phyloP scores from a whole-genome alignment of 37 sponge, comb jelly and placozoan genomes.

The Aplysina aerophoba region DNA sequence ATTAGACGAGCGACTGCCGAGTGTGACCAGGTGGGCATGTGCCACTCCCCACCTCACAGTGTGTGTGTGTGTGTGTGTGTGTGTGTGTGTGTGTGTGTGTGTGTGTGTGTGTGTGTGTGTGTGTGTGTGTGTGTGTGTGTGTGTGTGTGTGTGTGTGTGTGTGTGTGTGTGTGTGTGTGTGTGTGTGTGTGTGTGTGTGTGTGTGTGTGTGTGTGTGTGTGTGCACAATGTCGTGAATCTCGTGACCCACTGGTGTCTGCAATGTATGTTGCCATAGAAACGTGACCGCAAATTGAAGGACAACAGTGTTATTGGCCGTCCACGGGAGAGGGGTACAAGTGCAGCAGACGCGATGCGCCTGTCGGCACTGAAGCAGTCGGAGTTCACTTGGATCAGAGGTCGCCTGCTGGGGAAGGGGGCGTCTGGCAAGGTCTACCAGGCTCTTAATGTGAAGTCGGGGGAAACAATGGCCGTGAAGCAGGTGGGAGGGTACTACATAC shows the following conservation, averaged over 20 bases:
- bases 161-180: constrained; percentile 21
- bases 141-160: constrained; percentile 1
- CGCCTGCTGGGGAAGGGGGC: constrained; percentile 78
- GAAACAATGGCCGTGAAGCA: constrained; percentile 85
- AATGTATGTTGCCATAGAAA: constrained; percentile 19
- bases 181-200: constrained; percentile 27
- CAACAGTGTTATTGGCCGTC: neutral
- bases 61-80: constrained; percentile 41
- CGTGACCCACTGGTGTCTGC: neutral
- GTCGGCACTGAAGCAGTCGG: constrained; percentile 41
- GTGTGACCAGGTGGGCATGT: too few relatives aligned
- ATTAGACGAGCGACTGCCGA: too few relatives aligned
- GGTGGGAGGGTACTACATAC: constrained; percentile 39
- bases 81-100: constrained; percentile 17
- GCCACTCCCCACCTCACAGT: neutral
- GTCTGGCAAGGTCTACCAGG: constrained; percentile 83
- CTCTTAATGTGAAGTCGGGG: constrained; percentile 69
- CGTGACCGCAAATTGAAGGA: constrained; percentile 44
- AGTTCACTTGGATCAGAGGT: constrained; percentile 84
- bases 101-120: constrained; percentile 8
- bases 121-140: neutral
- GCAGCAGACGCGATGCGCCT: constrained; percentile 6
- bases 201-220: constrained; percentile 17
- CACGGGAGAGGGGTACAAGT: neutral
- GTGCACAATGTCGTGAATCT: neutral